Evolutionary conservation across 2,113 vertebrate species (phyloP), one percentile per base, ranked within the genome.

Genomic region (Dasypus novemcinctus): DNA sequence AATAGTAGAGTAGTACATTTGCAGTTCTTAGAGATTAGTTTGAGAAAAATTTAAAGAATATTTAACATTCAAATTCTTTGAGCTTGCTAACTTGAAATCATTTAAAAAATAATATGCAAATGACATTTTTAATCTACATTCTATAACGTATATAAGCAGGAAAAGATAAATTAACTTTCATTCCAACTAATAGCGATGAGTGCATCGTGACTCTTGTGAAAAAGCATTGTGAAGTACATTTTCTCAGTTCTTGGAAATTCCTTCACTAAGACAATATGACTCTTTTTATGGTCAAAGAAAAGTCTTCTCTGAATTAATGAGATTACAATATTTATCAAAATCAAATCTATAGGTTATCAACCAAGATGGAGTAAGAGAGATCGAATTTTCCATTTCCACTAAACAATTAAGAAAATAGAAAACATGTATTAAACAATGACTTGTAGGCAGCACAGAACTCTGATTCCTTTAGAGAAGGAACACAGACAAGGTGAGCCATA

Each of bases 101-200:
- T 43, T 33, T 89, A 74, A 83, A 92, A 87, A 72, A 81, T 72
- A 43, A 64, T 17, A 89, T 33, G 25, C 20, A 89, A 91, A 85
- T 89, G 18, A 54, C 7, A 20, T 72, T 49, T 61, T 41, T 74
- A 94, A 33, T 46, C 87, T 93, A 87, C 27, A 81, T 83, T 92
- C 49, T 76, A 38, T 46, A 93, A 85, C 49, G 18, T 93, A 57
- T 23, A 17, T 33, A 84, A 92, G 11, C 23, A 95, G 46, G 41
- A 95, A 83, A 83, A n/a, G 23, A 86, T 12, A 36, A 4, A 69
- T 57, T 90, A 89, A 93, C 5, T 84, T 96, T 76, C 76, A 91
- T 72, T 31, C 23, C n/a, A 90, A 96, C 9, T 49, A 79, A 87
- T 64, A 89, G 25, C 23, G 64, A 29, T 63, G 5, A 69, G 25